Evolutionary conservation across 2,113 vertebrate genomes (phyloP).

Genomic region (Macquaria australasica): DNA sequence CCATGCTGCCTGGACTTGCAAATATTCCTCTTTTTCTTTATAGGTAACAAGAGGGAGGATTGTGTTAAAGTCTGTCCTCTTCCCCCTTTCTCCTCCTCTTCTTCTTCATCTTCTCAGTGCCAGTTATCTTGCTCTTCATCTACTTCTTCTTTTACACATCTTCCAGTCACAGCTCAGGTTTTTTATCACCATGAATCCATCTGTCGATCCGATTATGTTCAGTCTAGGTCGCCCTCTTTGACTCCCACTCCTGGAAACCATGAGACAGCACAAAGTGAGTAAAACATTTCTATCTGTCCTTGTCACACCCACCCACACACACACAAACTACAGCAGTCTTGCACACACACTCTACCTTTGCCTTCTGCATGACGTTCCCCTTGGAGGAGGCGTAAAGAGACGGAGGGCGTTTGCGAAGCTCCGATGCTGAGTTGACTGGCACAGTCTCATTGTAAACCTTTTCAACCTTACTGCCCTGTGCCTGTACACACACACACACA

Average conservation of each 20-base stretch:
- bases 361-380: slow-evolving; percentile 94
- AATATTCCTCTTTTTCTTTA: slow-evolving; percentile 18
- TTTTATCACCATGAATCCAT: slow-evolving; percentile 20
- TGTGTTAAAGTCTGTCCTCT: neutral
- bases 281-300: neutral
- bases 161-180: slow-evolving; percentile 14
- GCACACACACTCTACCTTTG: slow-evolving; percentile 87
- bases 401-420: slow-evolving; percentile 91
- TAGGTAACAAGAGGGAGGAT: slow-evolving; percentile 4
- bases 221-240: slow-evolving; percentile 90
- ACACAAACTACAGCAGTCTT: neutral
- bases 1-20: slow-evolving; percentile 24
- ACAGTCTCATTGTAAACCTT: slow-evolving; percentile 84
- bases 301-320: neutral
- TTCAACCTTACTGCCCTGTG: slow-evolving; percentile 80
- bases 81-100: neutral
- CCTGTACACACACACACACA: slow-evolving; percentile 51
- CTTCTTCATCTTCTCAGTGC: slow-evolving; percentile 32
- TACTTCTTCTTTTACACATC: slow-evolving; percentile 40
- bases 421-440: slow-evolving; percentile 91
- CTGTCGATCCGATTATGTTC: neutral
- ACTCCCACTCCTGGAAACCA: slow-evolving; percentile 92
- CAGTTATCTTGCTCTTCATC: slow-evolving; percentile 13
- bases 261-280: slow-evolving; percentile 37
- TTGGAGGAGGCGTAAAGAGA: slow-evolving; percentile 89